Percentiles rank a stretch among this genome's conserved stretches.
phyloP scores from a whole-genome alignment of 2,113 vertebrate genomes.

The Vidua chalybeata region DNA sequence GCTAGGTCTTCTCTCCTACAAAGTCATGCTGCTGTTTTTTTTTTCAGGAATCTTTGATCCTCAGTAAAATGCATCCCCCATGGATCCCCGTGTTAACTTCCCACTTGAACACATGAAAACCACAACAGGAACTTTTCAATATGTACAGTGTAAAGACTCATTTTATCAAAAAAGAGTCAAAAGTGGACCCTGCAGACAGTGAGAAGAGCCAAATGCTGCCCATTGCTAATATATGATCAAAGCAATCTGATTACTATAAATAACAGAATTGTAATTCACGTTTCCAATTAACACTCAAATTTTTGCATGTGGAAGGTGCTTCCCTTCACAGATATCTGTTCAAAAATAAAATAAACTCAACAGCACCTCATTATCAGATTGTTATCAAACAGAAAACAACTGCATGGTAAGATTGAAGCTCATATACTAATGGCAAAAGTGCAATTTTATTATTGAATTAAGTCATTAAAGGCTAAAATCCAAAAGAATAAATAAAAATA shows the following conservation, averaged over 20 bases:
- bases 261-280: not conserved
- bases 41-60: not conserved
- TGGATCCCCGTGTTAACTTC: not conserved
- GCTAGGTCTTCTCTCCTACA: not conserved
- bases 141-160: not conserved
- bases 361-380: not conserved
- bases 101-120: not conserved
- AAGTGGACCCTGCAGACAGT: not conserved
- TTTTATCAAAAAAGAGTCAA: not conserved
- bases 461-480: not conserved
- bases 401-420: rapidly evolving
- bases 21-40: not conserved
- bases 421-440: not conserved
- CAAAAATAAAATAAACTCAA: not conserved
- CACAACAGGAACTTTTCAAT: not conserved
- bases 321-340: not conserved
- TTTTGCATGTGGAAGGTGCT: not conserved
- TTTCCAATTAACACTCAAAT: not conserved
- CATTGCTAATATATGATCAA: not conserved
- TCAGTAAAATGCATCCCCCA: not conserved
- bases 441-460: not conserved
- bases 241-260: not conserved
- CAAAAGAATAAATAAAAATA: not conserved
- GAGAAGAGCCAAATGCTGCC: not conserved
- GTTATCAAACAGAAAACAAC: not conserved